Percentiles rank a stretch among this genome's conserved stretches.
phyloP scores from a whole-genome alignment of 2,113 vertebrate species.

The Rhodinocichla rosea region DNA sequence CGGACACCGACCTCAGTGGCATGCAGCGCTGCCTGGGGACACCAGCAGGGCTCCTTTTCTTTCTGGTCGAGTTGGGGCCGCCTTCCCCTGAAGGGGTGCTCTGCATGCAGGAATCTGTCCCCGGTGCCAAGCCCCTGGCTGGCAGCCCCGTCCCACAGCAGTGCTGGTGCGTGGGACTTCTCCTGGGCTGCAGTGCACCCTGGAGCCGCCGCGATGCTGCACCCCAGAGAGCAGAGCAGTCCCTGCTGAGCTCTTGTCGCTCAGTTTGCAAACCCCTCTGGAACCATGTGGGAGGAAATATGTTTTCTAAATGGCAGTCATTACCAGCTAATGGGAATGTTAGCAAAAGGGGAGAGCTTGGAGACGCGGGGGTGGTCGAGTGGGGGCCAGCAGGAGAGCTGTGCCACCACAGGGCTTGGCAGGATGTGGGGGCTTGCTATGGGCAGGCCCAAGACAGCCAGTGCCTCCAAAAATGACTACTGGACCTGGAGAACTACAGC shows the following conservation, averaged over 20 bases:
- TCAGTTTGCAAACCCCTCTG: constrained; percentile 52
- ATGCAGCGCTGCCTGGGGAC: background rate
- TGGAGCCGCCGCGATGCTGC: background rate
- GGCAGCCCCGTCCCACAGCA: background rate
- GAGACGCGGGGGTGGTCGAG: background rate
- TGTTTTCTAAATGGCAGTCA: constrained; percentile 59
- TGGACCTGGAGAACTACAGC: background rate
- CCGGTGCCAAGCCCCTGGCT: background rate
- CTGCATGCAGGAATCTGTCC: background rate
- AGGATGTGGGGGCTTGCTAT: background rate
- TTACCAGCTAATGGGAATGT: constrained; percentile 52
- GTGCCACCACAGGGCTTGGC: fast-evolving
- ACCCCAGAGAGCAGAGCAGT: constrained; percentile 21
- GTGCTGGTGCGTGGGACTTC: background rate
- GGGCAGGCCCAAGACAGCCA: background rate
- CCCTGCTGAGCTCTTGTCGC: constrained; percentile 10
- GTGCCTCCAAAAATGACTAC: background rate
- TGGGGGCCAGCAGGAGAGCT: background rate
- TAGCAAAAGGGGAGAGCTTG: background rate
- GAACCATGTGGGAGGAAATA: constrained; percentile 60
- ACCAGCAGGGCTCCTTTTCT: background rate
- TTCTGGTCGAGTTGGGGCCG: background rate
- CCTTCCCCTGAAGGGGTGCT: background rate
- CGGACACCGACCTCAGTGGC: fast-evolving
- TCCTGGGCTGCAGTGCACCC: background rate